Evolutionary conservation across 2,113 vertebrate genomes (phyloP).

Genomic region (Peromyscus leucopus): DNA sequence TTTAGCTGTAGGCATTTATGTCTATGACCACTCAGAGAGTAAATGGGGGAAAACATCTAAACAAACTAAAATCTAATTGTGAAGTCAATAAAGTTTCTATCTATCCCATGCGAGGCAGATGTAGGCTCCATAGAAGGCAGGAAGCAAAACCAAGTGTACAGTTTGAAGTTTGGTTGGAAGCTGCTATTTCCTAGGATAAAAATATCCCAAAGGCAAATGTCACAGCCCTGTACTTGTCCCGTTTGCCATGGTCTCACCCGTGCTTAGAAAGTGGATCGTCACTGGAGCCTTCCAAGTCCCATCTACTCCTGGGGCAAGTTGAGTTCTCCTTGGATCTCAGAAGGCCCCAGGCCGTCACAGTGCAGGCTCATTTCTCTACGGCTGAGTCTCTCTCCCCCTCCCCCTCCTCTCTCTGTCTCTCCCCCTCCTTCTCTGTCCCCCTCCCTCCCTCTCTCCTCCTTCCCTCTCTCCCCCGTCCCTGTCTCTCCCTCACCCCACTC

Average conservation of each 20-base stretch:
- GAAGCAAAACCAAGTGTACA: slow-evolving; percentile 61
- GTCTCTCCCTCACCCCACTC: slow-evolving; percentile 34
- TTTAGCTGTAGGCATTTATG: slow-evolving; percentile 75
- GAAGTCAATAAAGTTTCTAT: slow-evolving; percentile 76
- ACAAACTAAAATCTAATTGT: slow-evolving; percentile 76
- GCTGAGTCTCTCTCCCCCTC: background rate
- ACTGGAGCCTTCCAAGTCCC: slow-evolving; percentile 58
- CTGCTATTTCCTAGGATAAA: slow-evolving; percentile 61
- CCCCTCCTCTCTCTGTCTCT: background rate
- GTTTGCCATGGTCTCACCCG: slow-evolving; percentile 78
- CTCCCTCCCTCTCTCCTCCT: slow-evolving; percentile 69
- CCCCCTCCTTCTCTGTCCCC: background rate
- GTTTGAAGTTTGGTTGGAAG: slow-evolving; percentile 41
- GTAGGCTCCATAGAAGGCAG: slow-evolving; percentile 61
- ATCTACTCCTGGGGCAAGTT: slow-evolving; percentile 48
- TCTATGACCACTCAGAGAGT: slow-evolving; percentile 66
- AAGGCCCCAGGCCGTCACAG: slow-evolving; percentile 60
- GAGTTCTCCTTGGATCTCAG: slow-evolving; percentile 59
- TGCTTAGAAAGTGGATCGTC: slow-evolving; percentile 63
- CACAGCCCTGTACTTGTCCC: background rate
- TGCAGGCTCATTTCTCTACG: slow-evolving; percentile 65
- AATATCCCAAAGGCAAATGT: background rate
- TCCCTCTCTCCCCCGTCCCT: background rate
- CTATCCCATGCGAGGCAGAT: slow-evolving; percentile 62
- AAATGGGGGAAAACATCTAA: slow-evolving; percentile 64